Conservation (phyloP, 2,888 invertebrate genomes). For the Caenorhabditis panamensis region DNA sequence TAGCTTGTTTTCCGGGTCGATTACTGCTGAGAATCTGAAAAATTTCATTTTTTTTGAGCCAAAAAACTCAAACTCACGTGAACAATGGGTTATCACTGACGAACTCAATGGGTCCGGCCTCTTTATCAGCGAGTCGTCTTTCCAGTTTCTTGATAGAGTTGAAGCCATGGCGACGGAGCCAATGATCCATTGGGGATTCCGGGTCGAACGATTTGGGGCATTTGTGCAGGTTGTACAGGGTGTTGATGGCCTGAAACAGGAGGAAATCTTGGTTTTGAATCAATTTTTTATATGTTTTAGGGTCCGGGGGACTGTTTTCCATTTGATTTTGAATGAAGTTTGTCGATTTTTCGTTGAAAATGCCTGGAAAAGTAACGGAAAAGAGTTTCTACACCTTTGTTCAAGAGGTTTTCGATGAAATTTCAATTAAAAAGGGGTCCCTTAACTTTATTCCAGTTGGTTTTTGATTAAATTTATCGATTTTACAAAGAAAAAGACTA, state of each 20-base stretch:
- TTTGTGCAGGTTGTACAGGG: conserved; percentile 89
- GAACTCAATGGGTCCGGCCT: conserved; percentile 88
- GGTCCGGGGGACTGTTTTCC: no score
- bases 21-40: conserved; percentile 89
- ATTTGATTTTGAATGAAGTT: no score
- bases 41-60: neutral
- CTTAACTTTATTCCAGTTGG: no score
- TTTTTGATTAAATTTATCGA: no score
- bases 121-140: conserved; percentile 85
- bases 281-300: no score
- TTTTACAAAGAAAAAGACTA: no score
- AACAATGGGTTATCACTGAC: conserved; percentile 91
- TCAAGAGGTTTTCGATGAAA: no score
- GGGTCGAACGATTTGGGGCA: conserved; percentile 81
- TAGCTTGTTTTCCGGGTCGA: conserved; percentile 91
- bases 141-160: conserved; percentile 83
- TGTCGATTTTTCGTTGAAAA: no score
- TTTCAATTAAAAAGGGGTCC: no score
- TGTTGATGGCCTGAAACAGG: conserved; percentile 92
- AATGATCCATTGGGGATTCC: conserved; percentile 89
- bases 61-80: conserved; percentile 90
- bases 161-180: conserved; percentile 87
- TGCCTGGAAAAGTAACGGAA: no score
- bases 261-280: no score
- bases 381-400: no score